These are phyloP conservation scores for Tipula vernalis DNA, from an alignment of 2,888 invertebrate genomes.

Conservation along the genomic window DNA sequence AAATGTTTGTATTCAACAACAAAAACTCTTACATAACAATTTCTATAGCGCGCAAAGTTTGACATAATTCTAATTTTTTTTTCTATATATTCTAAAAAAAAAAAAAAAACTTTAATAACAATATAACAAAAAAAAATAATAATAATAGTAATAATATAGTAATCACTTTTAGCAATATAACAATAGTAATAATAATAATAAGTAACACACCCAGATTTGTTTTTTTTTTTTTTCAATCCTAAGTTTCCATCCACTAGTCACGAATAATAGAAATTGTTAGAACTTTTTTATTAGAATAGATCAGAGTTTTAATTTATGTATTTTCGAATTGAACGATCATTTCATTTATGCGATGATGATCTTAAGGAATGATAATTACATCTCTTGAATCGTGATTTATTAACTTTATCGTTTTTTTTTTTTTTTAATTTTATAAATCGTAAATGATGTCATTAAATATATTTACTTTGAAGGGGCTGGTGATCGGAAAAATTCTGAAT, in stretches of 20 bases:
- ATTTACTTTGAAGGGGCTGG: background rate
- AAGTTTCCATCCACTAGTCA: conserved; percentile 8
- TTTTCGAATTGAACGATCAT: background rate
- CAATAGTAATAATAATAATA: background rate
- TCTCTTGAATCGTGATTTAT: background rate
- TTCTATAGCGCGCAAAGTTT: background rate
- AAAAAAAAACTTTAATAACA: background rate
- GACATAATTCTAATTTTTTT: background rate
- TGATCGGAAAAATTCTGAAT: background rate
- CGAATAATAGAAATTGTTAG: conserved; percentile 10
- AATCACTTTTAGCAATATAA: background rate
- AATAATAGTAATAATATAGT: background rate
- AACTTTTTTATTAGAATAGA: background rate
- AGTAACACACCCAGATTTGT: background rate
- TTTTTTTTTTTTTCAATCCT: background rate
- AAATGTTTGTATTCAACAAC: background rate
- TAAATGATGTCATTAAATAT: background rate
- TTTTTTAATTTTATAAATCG: background rate
- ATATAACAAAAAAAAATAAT: background rate
- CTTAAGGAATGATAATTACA: background rate
- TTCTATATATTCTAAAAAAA: background rate
- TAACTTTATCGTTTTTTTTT: background rate
- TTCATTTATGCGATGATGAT: background rate
- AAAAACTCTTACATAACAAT: background rate
- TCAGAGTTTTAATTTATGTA: background rate